Evolutionary conservation across 2,113 vertebrate species (phyloP).

Genomic region (Oryzias melastigma): DNA sequence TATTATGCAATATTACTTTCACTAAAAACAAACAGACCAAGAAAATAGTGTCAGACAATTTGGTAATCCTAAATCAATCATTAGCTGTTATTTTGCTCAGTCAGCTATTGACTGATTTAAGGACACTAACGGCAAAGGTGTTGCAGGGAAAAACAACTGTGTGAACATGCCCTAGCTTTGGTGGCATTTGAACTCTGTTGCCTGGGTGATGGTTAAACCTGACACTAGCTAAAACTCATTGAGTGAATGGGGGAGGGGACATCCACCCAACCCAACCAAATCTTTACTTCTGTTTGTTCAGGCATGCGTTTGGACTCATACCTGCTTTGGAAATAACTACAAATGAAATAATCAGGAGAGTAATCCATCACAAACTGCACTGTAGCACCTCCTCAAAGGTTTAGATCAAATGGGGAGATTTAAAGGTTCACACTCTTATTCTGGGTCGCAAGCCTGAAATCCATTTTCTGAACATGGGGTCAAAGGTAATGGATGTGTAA

Average conservation of each 20-base stretch:
- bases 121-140: background rate
- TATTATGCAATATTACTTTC: too few species aligned
- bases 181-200: constrained; percentile 18
- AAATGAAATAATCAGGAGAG: background rate
- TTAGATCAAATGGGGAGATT: constrained; percentile 52
- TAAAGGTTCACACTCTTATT: constrained; percentile 34
- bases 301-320: too few species aligned
- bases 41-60: too few species aligned
- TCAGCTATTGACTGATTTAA: too few species aligned
- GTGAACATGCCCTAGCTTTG: background rate
- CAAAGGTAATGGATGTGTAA: constrained; percentile 57
- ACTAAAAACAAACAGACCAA: too few species aligned
- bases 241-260: constrained; percentile 16
- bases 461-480: constrained; percentile 47
- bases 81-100: too few species aligned
- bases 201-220: constrained; percentile 49
- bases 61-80: too few species aligned
- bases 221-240: constrained; percentile 42
- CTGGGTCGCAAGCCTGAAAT: constrained; percentile 45
- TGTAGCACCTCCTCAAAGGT: constrained; percentile 11
- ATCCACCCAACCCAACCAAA: constrained; percentile 11
- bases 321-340: too few species aligned
- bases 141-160: background rate
- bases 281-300: too few species aligned
- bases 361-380: constrained; percentile 1